Evolutionary conservation across 2,888 invertebrate genomes (phyloP), one percentile per base, ranked within the genome.

Genomic region (Spicauda simplicius): DNA sequence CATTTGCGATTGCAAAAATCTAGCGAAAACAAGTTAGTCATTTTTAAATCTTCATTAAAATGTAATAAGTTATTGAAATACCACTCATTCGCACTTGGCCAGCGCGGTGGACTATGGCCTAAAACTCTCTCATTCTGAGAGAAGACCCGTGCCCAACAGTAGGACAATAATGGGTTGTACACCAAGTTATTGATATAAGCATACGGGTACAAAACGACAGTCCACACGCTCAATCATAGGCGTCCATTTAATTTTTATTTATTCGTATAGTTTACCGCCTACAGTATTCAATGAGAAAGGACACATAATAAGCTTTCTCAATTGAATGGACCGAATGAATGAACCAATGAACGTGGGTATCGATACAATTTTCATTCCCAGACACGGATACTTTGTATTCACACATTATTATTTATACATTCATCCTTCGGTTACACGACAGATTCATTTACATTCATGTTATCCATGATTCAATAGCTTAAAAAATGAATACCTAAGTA

Each of bases 381-480:
- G 55, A 55, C 70, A 63, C 61, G 61, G 69, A 67, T 67, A 70
- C 68, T 70, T 68, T 69, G 69, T 71, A 73, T 71, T 69, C 69
- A 67, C 69, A 63, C 68, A 70, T 70, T 71, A 71, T 69, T 55
- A 69, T 69, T 73, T 73, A 71, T 73, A 65, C 67, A 73, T 73
- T 73, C 73, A 73, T 69, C 66, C 55, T 60, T 64, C 64, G 59
- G 65, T 71, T 70, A 71, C 65, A 71, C 64, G 71, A 70, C 58
- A 62, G 64, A 67, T 69, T 64, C 66, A 71, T 73, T 71, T 67
- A 60, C 64, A 71, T 73, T 73, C 62, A 66, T 57, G 62, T 62
- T 58, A 63, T 62, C 59, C 52, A 41, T 56, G 64, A 64, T 59
- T 60, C 67, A 70, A 64, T 70, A 70, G 67, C 69, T 70, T 68